Evolutionary conservation across 2,797 vertebrate genomes (phyloP).

Genomic region (Scyliorhinus canicula): DNA sequence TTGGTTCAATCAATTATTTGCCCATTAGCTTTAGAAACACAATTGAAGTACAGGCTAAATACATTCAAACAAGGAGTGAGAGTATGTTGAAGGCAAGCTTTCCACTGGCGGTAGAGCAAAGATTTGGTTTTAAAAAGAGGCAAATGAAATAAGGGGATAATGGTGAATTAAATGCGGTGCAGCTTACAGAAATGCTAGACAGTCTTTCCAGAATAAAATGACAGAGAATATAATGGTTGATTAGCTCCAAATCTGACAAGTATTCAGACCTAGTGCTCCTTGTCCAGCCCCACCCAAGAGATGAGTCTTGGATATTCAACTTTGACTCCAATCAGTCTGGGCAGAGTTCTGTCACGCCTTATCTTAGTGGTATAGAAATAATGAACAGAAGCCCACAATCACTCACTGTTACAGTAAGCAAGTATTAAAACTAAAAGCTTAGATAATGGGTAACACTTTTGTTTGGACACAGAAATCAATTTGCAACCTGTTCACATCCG

Average conservation of each 20-base stretch:
- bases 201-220: neutral
- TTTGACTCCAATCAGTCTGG: neutral
- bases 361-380: neutral
- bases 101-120: neutral
- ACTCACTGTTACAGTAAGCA: neutral
- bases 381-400: neutral
- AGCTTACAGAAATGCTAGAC: neutral
- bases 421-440: neutral
- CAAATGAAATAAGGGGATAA: neutral
- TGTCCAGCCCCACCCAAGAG: neutral
- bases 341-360: neutral
- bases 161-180: neutral
- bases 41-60: neutral
- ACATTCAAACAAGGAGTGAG: neutral
- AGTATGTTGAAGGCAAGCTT: neutral
- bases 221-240: neutral
- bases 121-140: neutral
- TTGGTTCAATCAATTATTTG: neutral
- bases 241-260: neutral
- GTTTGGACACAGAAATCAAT: too few relatives aligned
- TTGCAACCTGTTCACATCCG: too few relatives aligned
- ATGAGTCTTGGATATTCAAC: neutral
- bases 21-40: neutral
- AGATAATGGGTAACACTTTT: neutral
- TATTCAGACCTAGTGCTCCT: neutral